Base-by-base conservation (phyloP, 2,113 vertebrate genomes). In the Isurus oxyrinchus region DNA sequence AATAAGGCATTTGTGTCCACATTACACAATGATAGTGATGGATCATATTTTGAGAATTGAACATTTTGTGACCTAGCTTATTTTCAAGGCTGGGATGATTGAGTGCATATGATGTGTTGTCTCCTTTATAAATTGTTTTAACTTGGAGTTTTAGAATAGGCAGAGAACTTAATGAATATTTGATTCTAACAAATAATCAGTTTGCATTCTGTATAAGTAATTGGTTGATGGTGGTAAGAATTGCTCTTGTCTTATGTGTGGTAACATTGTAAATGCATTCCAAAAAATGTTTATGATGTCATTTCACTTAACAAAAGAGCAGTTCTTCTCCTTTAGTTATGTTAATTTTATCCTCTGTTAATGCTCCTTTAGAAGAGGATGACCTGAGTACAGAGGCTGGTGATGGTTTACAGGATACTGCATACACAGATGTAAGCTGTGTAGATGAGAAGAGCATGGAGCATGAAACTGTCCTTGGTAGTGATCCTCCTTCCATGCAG, bases 401-500 rank as follows among this genome's bases (percentile, higher is more conserved):
- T 55, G 66, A 49, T 95, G 63, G 44, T 31, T 95, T 95, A 55
- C 66, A 53, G 25, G 49, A 95, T 72, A 27, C 66, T 76, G 67
- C 23, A 19, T 49, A 35, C 63, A 72, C 94, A 31, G 25, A 19
- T 95, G 66, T 53, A 55, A 76, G 25, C 67, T 72, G 66, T 72
- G 67, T 72, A 35, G 63, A 95, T 31, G 67, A 72, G 94, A 95
- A 95, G 67, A 95, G 5, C 11, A 27, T 72, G 23, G 66, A 95
- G 2, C 66, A 95, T 5, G 66, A 49, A 53, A 55, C 94, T 76
- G 67, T 13, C 40, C 94, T 72, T 31, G 66, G 66, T 76, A 16
- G 94, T 95, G 94, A 55, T 55, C 44, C 67, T 95, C 44, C 66
- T 76, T 72, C 94, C 31, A 55, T 95, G 44, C 94, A 72, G 27